phyloP scores from a whole-genome alignment of 2,888 invertebrate genomes.

The Nyleta sp. region DNA sequence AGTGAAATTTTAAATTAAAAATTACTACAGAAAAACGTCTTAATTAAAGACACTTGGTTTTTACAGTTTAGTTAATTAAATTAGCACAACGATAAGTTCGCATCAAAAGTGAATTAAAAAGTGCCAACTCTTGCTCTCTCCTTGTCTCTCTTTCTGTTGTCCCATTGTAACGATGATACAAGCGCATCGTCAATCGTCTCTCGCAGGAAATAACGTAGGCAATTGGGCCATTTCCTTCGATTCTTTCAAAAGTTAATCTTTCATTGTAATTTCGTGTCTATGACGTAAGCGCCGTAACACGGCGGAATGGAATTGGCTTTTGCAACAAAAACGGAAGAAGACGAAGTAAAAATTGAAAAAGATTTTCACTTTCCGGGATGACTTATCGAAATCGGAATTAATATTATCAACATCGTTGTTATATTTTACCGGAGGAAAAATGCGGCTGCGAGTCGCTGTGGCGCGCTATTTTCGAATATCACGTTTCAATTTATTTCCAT shows the following conservation, averaged over 20 bases:
- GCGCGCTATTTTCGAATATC: conserved; percentile 24
- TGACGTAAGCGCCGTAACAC: conserved; percentile 48
- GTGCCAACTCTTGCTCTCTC: background rate
- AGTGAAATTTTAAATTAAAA: no score
- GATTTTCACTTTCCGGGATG: conserved; percentile 27
- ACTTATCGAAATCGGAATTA: conserved; percentile 47
- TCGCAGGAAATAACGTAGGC: conserved; percentile 60
- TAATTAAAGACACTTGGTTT: no score
- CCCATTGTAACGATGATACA: conserved; percentile 35
- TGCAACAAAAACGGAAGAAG: conserved; percentile 24
- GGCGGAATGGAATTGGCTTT: conserved; percentile 22
- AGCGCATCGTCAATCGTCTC: conserved; percentile 29
- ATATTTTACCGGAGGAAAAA: conserved; percentile 9
- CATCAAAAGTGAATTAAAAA: background rate
- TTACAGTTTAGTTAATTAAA: conserved; percentile 33
- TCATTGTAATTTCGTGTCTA: conserved; percentile 59
- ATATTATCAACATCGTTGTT: conserved; percentile 17
- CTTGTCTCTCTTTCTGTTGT: conserved; percentile 13
- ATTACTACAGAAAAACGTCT: no score
- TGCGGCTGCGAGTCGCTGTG: conserved; percentile 1
- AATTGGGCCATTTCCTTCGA: conserved; percentile 61
- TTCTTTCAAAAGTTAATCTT: conserved; percentile 62
- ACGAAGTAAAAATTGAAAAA: conserved; percentile 26
- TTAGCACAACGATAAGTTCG: background rate
- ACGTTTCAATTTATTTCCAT: conserved; percentile 51